Percentiles rank a stretch among this genome's conserved stretches.
Evolutionary conservation across 2,797 vertebrate genomes (phyloP).

Genomic region (Gobionotothen gibberifrons): DNA sequence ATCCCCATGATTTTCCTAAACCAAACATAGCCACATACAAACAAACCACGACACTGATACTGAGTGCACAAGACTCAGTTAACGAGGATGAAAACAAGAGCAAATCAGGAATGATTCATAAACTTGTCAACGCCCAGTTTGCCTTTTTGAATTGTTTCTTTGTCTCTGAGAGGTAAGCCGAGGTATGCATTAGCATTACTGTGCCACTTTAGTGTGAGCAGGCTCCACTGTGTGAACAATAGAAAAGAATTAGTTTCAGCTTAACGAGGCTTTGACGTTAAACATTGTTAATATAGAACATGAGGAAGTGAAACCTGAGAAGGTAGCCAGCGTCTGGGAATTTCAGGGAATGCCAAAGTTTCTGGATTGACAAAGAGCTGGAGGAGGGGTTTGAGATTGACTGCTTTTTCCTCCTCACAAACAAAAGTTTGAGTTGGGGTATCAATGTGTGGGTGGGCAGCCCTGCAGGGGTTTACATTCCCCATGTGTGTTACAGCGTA

Average conservation of each 20-base stretch:
- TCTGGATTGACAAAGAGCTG: background rate
- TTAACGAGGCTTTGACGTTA: background rate
- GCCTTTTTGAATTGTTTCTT: background rate
- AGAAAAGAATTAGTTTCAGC: conserved; percentile 8
- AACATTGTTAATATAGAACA: background rate
- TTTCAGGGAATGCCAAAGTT: conserved; percentile 20
- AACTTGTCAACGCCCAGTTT: background rate
- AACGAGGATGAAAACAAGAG: background rate
- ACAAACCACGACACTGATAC: conserved; percentile 10
- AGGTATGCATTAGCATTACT: background rate
- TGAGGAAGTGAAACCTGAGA: background rate
- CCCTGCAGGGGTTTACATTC: conserved; percentile 32
- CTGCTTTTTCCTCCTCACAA: background rate
- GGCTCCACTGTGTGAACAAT: background rate
- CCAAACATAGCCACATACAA: background rate
- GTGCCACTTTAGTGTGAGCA: fast-evolving
- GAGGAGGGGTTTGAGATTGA: background rate
- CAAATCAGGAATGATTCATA: conserved; percentile 70
- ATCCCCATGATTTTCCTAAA: background rate
- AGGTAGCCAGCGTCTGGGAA: background rate
- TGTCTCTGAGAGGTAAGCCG: background rate
- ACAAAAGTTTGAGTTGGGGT: background rate
- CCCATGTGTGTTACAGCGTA: background rate
- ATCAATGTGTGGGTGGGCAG: background rate
- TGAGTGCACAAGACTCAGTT: background rate